A percentile compares a stretch with the other conserved stretches of the same genome.
Conservation (phyloP, 2,113 vertebrate species). For the Zosterops pallidus region DNA sequence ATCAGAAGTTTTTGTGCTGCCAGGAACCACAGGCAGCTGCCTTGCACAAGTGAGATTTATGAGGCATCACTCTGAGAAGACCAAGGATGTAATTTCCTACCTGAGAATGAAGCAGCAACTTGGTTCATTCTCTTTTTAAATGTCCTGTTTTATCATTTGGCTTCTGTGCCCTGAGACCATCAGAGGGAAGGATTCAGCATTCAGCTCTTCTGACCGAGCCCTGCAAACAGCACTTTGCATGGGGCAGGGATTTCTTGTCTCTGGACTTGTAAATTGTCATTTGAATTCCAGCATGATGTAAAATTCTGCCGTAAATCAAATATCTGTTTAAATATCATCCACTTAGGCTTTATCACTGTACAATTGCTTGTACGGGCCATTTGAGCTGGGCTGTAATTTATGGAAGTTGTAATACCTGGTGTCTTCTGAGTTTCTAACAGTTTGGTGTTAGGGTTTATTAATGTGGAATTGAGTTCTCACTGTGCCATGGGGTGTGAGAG, state of each 20-base stretch:
- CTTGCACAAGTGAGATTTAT: not conserved
- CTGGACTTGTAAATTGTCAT: slow-evolving; percentile 32
- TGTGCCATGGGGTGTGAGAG: slow-evolving; percentile 25
- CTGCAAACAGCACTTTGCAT: not conserved
- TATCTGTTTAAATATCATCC: slow-evolving; percentile 61
- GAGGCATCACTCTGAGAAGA: not conserved
- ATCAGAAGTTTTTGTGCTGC: not conserved
- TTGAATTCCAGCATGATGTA: slow-evolving; percentile 21
- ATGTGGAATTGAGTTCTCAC: slow-evolving; percentile 50
- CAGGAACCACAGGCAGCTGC: not conserved
- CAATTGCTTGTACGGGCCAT: slow-evolving; percentile 55
- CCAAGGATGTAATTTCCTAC: not conserved
- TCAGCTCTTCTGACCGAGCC: not conserved
- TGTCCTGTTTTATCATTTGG: not conserved
- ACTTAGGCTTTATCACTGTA: slow-evolving; percentile 62
- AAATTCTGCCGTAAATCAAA: slow-evolving; percentile 38
- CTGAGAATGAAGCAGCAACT: not conserved
- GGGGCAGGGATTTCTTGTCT: slow-evolving; percentile 1
- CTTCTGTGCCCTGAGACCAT: not conserved
- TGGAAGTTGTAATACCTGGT: slow-evolving; percentile 43
- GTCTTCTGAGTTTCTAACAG: slow-evolving; percentile 39
- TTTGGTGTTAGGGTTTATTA: slow-evolving; percentile 51
- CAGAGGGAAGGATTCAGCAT: not conserved
- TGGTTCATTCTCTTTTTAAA: not conserved
- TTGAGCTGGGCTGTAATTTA: slow-evolving; percentile 49